A percentile compares a stretch with the other conserved stretches of the same genome.
phyloP scores from a whole-genome alignment of 2,797 vertebrate species.

The Sebastes miniatus region DNA sequence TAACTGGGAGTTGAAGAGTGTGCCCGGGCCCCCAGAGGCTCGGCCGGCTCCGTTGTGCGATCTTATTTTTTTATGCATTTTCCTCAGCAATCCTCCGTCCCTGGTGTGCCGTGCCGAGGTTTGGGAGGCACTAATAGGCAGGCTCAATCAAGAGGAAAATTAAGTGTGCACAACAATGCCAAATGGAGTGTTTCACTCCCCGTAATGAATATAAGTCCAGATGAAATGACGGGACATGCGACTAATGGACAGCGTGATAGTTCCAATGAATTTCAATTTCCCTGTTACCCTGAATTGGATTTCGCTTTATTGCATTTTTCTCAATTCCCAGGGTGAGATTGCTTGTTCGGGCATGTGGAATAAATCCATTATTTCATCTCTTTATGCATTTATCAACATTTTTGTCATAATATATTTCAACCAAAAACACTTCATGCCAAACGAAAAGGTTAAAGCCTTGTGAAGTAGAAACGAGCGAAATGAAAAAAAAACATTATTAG shows the following conservation, averaged over 20 bases:
- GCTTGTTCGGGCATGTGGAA: neutral
- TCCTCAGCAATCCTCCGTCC: slow-evolving; percentile 30
- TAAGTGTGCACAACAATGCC: slow-evolving; percentile 65
- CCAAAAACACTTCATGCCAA: neutral
- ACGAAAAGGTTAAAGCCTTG: neutral
- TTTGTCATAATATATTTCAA: neutral
- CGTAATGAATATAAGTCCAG: slow-evolving; percentile 61
- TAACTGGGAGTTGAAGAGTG: slow-evolving; percentile 45
- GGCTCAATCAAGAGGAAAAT: slow-evolving; percentile 75
- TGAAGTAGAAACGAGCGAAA: neutral
- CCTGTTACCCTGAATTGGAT: slow-evolving; percentile 26
- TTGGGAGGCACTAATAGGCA: slow-evolving; percentile 54
- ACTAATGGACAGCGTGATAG: slow-evolving; percentile 51
- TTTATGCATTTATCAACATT: neutral
- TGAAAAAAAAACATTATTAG: neutral
- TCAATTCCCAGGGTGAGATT: slow-evolving; percentile 2
- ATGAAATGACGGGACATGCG: slow-evolving; percentile 48
- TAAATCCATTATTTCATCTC: slow-evolving; percentile 5
- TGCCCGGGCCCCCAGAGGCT: slow-evolving; percentile 19
- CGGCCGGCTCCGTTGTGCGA: slow-evolving; percentile 10
- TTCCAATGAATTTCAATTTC: slow-evolving; percentile 27
- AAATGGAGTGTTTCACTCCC: slow-evolving; percentile 67
- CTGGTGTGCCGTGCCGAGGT: slow-evolving; percentile 21
- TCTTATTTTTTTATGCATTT: slow-evolving; percentile 41
- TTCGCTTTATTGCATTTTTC: slow-evolving; percentile 29